Evolutionary conservation across 1,140 invertebrate genomes (phyloP), one percentile per base, ranked within the genome.

Genomic region (Drosophila paulistorum): DNA sequence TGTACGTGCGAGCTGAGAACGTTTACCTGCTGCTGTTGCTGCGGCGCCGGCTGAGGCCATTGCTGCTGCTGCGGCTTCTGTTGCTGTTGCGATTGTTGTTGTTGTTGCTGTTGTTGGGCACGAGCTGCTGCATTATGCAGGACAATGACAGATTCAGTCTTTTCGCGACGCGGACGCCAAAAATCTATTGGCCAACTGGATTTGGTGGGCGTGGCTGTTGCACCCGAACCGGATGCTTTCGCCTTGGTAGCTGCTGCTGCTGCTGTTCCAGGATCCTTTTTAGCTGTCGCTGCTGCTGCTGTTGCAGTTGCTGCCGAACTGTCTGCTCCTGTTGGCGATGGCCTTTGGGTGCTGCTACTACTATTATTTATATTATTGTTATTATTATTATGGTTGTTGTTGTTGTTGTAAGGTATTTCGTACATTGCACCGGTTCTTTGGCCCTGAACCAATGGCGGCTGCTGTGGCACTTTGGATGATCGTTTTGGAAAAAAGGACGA

Each of bases 141-240:
- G 85, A 91, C 87, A 73, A 97, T 96, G 91, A 97, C 96, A 65
- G 96, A 96, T 92, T 97, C 96, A 81, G 96, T 97, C 93, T 97
- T 97, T 93, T 97, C 96, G 74, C 96, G 93, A 79, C 96, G 94
- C 17, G 95, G 96, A 81, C 94, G 94, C 72, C 94, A 68, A 78
- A 92, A 93, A 79, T 92, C 89, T 65, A 92, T 90, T 33, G 73
- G 72, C 87, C 87, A 78, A 63, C 71, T 80, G 37, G 89, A 77
- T 17, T 91, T 91, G 55, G 79, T 63, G 1, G 70, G 59, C 23
- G 77, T 57, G 33, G 77, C 42, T 30, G 39, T 20, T 11, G 68
- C 35, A 6, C 57, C 41, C 37, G 65, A 41, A 62, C 55, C 20
- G 35, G 66, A 26, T 42, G 55, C 30, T 65, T 55, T 10, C 9